Base-by-base conservation (phyloP, 1,140 invertebrate species). In the Homarus americanus region DNA sequence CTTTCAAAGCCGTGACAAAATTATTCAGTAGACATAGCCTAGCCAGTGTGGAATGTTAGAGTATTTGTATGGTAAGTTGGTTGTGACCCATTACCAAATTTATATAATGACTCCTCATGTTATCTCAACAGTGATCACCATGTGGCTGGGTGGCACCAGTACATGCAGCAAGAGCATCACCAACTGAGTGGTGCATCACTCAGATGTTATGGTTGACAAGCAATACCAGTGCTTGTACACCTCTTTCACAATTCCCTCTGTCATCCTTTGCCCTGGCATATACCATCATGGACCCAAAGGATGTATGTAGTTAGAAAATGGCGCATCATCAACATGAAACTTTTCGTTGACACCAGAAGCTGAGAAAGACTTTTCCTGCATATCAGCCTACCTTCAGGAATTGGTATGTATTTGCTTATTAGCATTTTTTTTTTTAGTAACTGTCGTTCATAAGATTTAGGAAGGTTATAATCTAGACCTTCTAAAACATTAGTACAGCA, bases 21-120 rank as follows among this genome's bases (percentile, higher is more conserved):
- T 80, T 80, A 53, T 41, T 73, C 53, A 82, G 86, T 88, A 88
- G 86, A 83, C 58, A 49, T 84, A 90, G 88, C 82, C 80, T 90
- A 90, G 38, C 72, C 88, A 90, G 88, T 90, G 88, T 90, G 80
- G 80, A 90, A 90, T 90, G 88, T 84, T 76, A 75, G 49, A 58
- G 49, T 76, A 83, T 90, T 78, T 90, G 80, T 83, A 75, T 90
- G 88, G 88, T 90, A 90, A 90, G 88, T 90, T 90, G 82, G 88
- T 90, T 63, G 32, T 69, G 40, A 24, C 20, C 7, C 20, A 75
- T 58, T 40, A 32, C 36, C 69, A 28, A 40, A 73, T 17, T 24
- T 53, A 38, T 83, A 20, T 78, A 53, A 7, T 90, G 73, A 83
- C 58, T 36, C 7, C 36, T 34, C 9, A 73, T 83, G n/a, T 90